Conservation (phyloP, 1,140 invertebrate genomes). For the Drosophila mayri region DNA sequence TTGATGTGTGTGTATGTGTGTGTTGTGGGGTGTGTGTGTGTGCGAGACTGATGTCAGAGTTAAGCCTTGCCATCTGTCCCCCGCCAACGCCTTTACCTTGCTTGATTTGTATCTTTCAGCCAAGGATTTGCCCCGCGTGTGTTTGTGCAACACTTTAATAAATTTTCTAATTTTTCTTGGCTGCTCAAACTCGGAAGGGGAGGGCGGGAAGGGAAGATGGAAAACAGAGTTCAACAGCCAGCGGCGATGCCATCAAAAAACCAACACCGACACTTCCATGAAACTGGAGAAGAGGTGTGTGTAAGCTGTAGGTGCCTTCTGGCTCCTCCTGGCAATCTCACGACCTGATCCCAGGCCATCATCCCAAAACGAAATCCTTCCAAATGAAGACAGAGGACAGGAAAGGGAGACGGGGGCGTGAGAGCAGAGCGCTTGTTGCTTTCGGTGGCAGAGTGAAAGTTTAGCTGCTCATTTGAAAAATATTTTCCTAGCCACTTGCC, state of each 20-base stretch:
- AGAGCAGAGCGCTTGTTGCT: conserved; percentile 30
- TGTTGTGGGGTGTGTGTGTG: background rate
- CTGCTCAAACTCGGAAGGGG: conserved; percentile 25
- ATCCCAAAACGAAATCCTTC: background rate
- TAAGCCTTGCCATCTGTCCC: conserved; percentile 32
- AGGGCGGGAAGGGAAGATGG: no score
- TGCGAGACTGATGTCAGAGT: conserved; percentile 10
- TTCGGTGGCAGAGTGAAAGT: conserved; percentile 31
- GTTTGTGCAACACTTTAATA: conserved; percentile 62
- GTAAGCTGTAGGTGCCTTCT: background rate
- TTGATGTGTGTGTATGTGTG: conserved; percentile 42
- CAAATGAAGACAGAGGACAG: background rate
- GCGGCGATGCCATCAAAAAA: conserved; percentile 62
- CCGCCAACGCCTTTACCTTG: background rate
- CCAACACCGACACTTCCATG: conserved; percentile 37
- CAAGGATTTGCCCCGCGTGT: conserved; percentile 11
- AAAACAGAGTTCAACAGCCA: conserved; percentile 7
- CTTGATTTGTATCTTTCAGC: conserved; percentile 17
- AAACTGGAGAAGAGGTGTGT: background rate
- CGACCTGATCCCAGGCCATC: conserved; percentile 23
- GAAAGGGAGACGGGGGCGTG: background rate
- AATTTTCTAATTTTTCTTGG: conserved; percentile 77
- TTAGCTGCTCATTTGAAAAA: conserved; percentile 54
- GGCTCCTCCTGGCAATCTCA: conserved; percentile 34
- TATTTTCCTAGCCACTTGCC: conserved; percentile 37